Evolutionary conservation across 2,888 invertebrate species (phyloP), one percentile per base, ranked within the genome.

Genomic region (Amorpha juglandis): DNA sequence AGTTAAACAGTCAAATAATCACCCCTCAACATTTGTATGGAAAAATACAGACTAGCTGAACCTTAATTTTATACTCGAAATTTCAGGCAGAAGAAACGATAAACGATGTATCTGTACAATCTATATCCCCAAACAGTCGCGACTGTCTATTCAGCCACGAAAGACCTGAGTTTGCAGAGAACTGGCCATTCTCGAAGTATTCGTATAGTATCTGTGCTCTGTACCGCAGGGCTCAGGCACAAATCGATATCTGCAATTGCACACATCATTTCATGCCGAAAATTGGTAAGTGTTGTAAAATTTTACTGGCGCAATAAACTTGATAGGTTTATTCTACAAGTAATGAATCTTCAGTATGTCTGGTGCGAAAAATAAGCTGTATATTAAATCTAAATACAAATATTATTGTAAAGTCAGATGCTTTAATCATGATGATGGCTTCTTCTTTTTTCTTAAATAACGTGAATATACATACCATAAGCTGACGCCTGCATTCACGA

Each of bases 261-360:
- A 94, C 95, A 0, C 95, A 95, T 79, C 95, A 95, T 78, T 92
- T 94, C 63, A 94, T 95, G 91, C 94, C 95, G 1, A 85, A 84
- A 69, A 86, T 94, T 65, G 92, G 95, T 95, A 84, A 79, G 50
- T 9, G 7, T 50, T 42, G 1, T 11, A 11, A 7, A 42, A 7
- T 45, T 38, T 45, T 45, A 45, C 45, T 2, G 7, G 7, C 42
- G 42, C 8, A 6, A 7, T 42, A 27, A 27, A 27, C 27, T 3
- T 27, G 27, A 1, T 27, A 27, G 27, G 27, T 27, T 27, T 27
- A 27, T 27, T 27, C 27, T 27, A 1, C 27, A 3, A 27, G 27
- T 27, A 27, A 27, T 27, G 9, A 38, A 0, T 38, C 1, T 38
- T 38, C 9, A 27, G 27, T 38, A 38, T 38, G 38, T 38, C 7